Percentiles rank a stretch among this genome's conserved stretches.
Evolutionary conservation across 2,113 vertebrate genomes (phyloP).

Genomic region (Nematolebias whitei): DNA sequence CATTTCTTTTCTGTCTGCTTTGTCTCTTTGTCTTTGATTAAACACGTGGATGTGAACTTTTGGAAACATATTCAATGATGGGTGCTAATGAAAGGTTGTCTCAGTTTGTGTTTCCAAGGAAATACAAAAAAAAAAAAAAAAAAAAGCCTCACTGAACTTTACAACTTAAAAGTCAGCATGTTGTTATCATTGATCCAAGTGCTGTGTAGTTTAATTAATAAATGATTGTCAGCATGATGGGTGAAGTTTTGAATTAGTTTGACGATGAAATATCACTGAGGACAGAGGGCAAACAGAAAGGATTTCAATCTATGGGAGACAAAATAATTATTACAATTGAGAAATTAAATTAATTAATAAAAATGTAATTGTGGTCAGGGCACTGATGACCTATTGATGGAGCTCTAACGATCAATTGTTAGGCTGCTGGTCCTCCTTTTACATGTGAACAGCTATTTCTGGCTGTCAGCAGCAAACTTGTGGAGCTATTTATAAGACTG

Average conservation of each 20-base stretch:
- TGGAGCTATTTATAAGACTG: too few species aligned
- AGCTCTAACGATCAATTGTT: too few species aligned
- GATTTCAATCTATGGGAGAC: background rate
- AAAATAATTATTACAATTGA: too few species aligned
- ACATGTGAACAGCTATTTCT: too few species aligned
- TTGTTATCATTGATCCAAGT: background rate
- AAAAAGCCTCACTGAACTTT: background rate
- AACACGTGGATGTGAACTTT: background rate
- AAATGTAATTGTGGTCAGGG: too few species aligned
- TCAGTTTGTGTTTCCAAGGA: too few species aligned
- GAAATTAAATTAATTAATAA: too few species aligned
- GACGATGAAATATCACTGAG: constrained; percentile 3
- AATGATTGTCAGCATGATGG: constrained; percentile 16
- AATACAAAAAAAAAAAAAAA: background rate
- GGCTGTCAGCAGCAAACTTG: too few species aligned
- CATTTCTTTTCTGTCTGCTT: constrained; percentile 3
- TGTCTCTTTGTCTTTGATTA: background rate
- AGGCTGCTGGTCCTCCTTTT: too few species aligned
- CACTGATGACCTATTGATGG: too few species aligned
- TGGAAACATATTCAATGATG: background rate
- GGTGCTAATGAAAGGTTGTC: background rate
- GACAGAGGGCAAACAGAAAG: constrained; percentile 10
- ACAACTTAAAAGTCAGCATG: constrained; percentile 2
- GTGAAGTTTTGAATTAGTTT: background rate
- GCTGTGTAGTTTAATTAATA: background rate